Evolutionary conservation across 2,888 invertebrate genomes (phyloP), one percentile per base, ranked within the genome.

Genomic region (Pelosia muscerda): DNA sequence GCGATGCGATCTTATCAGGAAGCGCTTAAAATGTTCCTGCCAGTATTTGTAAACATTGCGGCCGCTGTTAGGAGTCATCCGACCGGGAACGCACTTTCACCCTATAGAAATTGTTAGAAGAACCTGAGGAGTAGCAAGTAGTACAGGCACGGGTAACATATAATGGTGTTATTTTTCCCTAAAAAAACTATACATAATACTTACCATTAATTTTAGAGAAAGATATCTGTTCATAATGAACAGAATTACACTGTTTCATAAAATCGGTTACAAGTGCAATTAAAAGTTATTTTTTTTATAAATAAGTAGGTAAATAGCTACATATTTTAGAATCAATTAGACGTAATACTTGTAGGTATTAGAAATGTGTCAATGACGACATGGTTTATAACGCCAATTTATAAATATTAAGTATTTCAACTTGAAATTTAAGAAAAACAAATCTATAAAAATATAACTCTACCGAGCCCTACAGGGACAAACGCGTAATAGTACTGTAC

Each of bases 1-100:
- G 25, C 13, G 49, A 53, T 56, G 25, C n/a, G 60, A 55, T 63
- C 23, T 63, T 67, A 67, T 67, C 63, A 31, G 72, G 71, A 65
- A 63, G 9, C 42, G 38, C 54, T 54, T 25, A 34, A 54, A 65
- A 60, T 31, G 54, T 53, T 54, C 53, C 65, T 57, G 11, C 26
- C 13, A 58, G 28, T 53, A 22, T 59, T 58, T 58, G 63, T 56
- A 56, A 63, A 63, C 38, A 56, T 56, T 28, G 38, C 8, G 22
- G 8, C 22, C 22, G 31, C 2, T 8, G 49, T 49, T n/a, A 49
- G 49, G n/a, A 49, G 49, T 11, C 42, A 42, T 19, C 13, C 42
- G 19, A 23, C 6, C 8, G 25, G 25, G 1, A 55, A 55, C 0
- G 11, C 19, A 23, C 0, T 26, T 25, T 8, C 25, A 19, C 13